phyloP scores from a whole-genome alignment of 2,797 vertebrate genomes.

The Adelosebastes latens region DNA sequence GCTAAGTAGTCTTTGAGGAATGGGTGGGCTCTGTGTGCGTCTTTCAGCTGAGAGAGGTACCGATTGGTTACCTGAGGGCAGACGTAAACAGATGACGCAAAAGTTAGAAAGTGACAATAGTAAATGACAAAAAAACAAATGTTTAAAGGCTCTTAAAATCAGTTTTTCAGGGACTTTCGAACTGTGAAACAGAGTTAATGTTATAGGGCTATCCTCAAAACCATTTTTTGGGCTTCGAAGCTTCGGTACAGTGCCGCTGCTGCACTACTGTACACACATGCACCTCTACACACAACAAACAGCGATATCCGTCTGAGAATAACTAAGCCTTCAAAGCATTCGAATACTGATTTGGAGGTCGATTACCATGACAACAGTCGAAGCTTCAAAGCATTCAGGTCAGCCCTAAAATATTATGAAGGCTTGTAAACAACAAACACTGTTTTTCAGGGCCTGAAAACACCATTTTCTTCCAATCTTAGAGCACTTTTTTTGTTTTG shows the following conservation, averaged over 20 bases:
- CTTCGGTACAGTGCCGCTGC: too few species aligned
- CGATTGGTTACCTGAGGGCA: conserved; percentile 91
- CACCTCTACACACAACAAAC: too few species aligned
- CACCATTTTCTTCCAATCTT: not conserved
- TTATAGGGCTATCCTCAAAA: too few species aligned
- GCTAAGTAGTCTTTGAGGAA: conserved; percentile 94
- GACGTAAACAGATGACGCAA: not conserved
- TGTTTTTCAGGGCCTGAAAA: not conserved
- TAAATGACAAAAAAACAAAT: not conserved
- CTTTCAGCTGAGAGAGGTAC: conserved; percentile 95
- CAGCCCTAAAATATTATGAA: not conserved
- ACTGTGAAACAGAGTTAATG: not conserved
- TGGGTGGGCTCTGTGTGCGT: conserved; percentile 91
- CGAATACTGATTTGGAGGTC: too few species aligned
- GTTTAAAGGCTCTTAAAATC: not conserved
- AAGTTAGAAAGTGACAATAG: not conserved
- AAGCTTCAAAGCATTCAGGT: too few species aligned
- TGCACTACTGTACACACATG: too few species aligned
- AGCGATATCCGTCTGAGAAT: too few species aligned
- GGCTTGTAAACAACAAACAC: not conserved
- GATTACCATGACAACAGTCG: too few species aligned
- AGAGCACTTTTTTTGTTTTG: not conserved
- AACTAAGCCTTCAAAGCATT: too few species aligned
- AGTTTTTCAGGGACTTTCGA: not conserved
- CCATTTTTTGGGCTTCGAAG: too few species aligned